Evolutionary conservation across 1,140 invertebrate genomes (phyloP), one percentile per base, ranked within the genome.

Genomic region (Latrodectus geometricus): DNA sequence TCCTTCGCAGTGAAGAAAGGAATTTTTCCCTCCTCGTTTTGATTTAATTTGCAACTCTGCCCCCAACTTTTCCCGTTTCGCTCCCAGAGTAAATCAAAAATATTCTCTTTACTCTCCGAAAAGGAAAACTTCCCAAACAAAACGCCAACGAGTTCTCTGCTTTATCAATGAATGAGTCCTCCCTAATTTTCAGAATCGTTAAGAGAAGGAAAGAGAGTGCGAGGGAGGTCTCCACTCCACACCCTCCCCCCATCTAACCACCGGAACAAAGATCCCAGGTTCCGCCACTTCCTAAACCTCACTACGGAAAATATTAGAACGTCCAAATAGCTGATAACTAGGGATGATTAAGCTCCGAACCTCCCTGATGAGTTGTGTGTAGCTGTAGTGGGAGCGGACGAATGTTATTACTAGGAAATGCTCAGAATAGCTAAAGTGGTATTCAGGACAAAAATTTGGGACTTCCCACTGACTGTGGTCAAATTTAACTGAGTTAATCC

Each of bases 241-340:
- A 0, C 54, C 54, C 54, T 4, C 54, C 54, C 17, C 17, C 54
- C 8, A 61, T 61, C 54, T 61, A 17, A 61, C 11, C 17, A 14
- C 75, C 82, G 72, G 61, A 68, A 84, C 56, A 68, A 35, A 21
- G n/a, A 23, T 52, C 52, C 70, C 15, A 54, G 35, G 79, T 70
- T 61, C 23, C 20, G 21, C 35, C 69, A 76, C 75, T 86, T 86
- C 83, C 83, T 86, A 86, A 86, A 86, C 77, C 75, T 86, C 65
- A 17, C n/a, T 56, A 84, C 73, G 82, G 61, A 84, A 84, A 84
- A 84, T 84, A 73, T 84, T 82, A 73, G 56, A 82, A 82, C 69
- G 70, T 61, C 52, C 21, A 77, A 73, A 84, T 84, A 72, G 75
- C 15, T 21, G 73, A 72, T 69, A 78, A 86, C 83, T 77, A 11